A percentile compares a stretch with the other conserved stretches of the same genome.
Conservation (phyloP, 2,888 invertebrate genomes). For the Cephalotes varians region DNA sequence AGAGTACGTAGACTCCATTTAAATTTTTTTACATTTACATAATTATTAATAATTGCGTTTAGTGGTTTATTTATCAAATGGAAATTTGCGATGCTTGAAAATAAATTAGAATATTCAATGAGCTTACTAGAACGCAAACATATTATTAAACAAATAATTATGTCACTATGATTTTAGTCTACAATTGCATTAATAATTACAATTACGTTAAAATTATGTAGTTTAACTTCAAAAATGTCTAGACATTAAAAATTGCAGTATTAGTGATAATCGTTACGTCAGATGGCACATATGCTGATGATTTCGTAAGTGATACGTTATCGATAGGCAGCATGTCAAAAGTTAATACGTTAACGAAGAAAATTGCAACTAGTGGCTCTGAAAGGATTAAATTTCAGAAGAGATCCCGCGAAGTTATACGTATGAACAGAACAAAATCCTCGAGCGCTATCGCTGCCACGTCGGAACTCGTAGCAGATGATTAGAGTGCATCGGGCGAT, state of each 20-base stretch:
- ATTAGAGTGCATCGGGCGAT: slow-evolving; percentile 16
- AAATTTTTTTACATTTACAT: background rate
- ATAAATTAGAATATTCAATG: background rate
- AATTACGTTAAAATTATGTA: too few relatives aligned
- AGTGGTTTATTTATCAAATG: background rate
- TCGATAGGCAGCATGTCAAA: background rate
- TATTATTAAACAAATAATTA: background rate
- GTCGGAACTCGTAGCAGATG: slow-evolving; percentile 17
- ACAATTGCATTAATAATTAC: too few relatives aligned
- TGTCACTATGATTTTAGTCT: background rate
- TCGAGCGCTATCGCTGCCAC: background rate
- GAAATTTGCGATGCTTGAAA: background rate
- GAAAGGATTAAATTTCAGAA: background rate
- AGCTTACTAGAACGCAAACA: background rate
- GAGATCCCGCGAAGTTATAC: slow-evolving; percentile 5
- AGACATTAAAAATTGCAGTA: background rate
- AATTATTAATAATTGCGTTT: background rate
- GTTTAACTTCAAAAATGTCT: background rate
- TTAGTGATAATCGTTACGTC: background rate
- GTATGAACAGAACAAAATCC: slow-evolving; percentile 23
- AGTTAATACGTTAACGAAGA: background rate
- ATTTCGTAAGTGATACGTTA: slow-evolving; percentile 3
- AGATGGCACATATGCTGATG: background rate
- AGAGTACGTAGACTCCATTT: background rate
- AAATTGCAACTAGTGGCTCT: background rate